phyloP scores from a whole-genome alignment of 2,888 invertebrate genomes.

The Oegoconia quadripuncta region DNA sequence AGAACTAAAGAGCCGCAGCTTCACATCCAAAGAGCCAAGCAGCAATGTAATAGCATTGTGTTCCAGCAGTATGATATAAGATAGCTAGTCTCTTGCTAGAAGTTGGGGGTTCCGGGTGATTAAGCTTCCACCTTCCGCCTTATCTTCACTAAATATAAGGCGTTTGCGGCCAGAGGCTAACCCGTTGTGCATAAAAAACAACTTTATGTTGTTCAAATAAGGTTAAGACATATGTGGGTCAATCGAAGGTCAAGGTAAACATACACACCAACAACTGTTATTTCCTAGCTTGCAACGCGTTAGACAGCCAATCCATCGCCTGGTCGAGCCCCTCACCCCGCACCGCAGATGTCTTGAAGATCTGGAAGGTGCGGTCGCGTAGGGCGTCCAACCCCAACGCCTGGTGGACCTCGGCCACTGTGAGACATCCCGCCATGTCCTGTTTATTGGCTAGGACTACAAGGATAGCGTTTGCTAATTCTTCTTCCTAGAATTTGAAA shows the following conservation, averaged over 20 bases:
- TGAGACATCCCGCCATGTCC: constrained; percentile 98
- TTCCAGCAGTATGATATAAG: too few relatives aligned
- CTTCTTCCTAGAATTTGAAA: constrained; percentile 88
- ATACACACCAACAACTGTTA: constrained; percentile 61
- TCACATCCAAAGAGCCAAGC: too few relatives aligned
- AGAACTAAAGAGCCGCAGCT: too few relatives aligned
- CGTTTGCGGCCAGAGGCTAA: too few relatives aligned
- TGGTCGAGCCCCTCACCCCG: constrained; percentile 98
- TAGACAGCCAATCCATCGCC: constrained; percentile 99
- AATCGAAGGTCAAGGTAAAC: neutral
- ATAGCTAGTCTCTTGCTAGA: too few relatives aligned
- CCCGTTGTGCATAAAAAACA: too few relatives aligned
- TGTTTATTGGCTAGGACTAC: constrained; percentile 99
- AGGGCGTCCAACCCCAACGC: constrained; percentile 96
- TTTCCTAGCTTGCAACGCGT: constrained; percentile 93
- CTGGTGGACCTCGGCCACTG: constrained; percentile 97
- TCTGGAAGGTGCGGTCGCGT: constrained; percentile 98
- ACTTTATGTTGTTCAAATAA: too few relatives aligned
- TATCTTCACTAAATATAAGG: too few relatives aligned
- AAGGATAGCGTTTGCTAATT: constrained; percentile 95
- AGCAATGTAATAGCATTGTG: too few relatives aligned
- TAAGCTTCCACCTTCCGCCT: too few relatives aligned
- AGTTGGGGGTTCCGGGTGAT: too few relatives aligned
- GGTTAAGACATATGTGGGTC: too few relatives aligned
- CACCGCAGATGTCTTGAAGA: constrained; percentile 99